A percentile compares a stretch with the other conserved stretches of the same genome.
Evolutionary conservation across 2,113 vertebrate species (phyloP).

Genomic region (Blennius ocellaris): DNA sequence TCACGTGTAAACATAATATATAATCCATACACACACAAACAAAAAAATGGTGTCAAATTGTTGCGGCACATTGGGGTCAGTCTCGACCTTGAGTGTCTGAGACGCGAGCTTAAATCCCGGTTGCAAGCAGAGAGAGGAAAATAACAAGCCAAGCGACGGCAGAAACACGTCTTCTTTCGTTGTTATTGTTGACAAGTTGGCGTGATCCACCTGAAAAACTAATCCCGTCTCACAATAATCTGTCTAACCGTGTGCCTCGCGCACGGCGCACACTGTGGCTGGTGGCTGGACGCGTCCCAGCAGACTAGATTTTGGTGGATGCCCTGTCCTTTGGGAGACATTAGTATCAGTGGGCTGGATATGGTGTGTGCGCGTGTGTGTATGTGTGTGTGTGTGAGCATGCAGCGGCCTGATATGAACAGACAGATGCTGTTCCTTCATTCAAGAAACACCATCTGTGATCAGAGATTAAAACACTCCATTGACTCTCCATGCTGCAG

Average conservation of each 20-base stretch:
- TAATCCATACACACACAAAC: too few species aligned
- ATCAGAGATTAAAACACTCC: slow-evolving; percentile 61
- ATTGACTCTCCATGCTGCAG: slow-evolving; percentile 8
- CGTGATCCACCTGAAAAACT: not conserved
- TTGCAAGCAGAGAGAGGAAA: too few species aligned
- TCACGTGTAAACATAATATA: too few species aligned
- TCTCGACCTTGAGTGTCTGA: too few species aligned
- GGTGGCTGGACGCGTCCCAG: slow-evolving; percentile 11
- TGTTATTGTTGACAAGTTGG: too few species aligned
- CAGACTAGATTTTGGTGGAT: slow-evolving; percentile 35
- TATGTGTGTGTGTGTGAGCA: slow-evolving; percentile 41
- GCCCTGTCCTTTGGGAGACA: slow-evolving; percentile 19
- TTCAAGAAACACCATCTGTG: slow-evolving; percentile 68
- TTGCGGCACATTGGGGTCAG: too few species aligned
- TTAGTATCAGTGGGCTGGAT: slow-evolving; percentile 46
- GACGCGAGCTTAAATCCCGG: too few species aligned
- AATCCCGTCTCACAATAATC: not conserved
- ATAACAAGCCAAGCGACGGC: too few species aligned
- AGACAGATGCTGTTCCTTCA: slow-evolving; percentile 62
- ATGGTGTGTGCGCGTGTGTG: slow-evolving; percentile 32
- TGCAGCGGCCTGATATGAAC: slow-evolving; percentile 36
- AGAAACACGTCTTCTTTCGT: not conserved
- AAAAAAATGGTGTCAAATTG: too few species aligned
- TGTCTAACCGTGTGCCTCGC: not conserved
- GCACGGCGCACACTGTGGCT: not conserved